Base-by-base conservation (phyloP, 2,888 invertebrate species). In the Cataglyphis altisquamis region DNA sequence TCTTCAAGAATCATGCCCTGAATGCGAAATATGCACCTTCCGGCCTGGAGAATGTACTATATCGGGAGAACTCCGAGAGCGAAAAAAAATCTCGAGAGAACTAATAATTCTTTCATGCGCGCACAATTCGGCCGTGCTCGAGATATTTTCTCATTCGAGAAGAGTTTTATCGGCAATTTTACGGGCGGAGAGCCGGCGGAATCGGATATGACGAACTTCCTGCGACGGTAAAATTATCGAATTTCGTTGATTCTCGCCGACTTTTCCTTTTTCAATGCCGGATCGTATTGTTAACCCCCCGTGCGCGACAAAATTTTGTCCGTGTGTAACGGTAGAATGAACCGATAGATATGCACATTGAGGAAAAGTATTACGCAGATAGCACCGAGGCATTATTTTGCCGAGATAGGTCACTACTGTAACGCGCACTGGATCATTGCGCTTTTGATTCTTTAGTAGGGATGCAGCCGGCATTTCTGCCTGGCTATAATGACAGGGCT, bases 1-100 rank as follows among this genome's bases (percentile, higher is more conserved):
- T 60, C 66, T 72, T 72, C 84, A 48, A 39, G 52, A 82, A 12
- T 66, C 88, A 77, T 68, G 83, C 36, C 39, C 68, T 10, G 86
- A 84, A 84, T 88, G 66, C 57, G 48, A 63, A 77, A 52, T 82
- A 52, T 52, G 8, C 48, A 45, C 18, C 68, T 77, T 67, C 62
- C 63, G 18, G 64, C 12, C 3, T 29, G 29, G 52, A 66, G 66
- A 66, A 64, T 21, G 25, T 21, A 18, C 75, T 66, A 25, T n/a
- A 57, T 39, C 45, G 29, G n/a, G 64, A 39, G 55, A 48, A 8
- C n/a, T 8, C 25, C 1, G 32, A 32, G 29, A 70, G 29, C 3
- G 18, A 62, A 25, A 62, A 25, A 45, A 67, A 67, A 67, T 67
- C 67, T 67, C 39, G 36, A 52, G 52, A 39, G 55, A 39, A 29